Conservation (phyloP, 2,797 vertebrate species). For the Aeoliscus strigatus region DNA sequence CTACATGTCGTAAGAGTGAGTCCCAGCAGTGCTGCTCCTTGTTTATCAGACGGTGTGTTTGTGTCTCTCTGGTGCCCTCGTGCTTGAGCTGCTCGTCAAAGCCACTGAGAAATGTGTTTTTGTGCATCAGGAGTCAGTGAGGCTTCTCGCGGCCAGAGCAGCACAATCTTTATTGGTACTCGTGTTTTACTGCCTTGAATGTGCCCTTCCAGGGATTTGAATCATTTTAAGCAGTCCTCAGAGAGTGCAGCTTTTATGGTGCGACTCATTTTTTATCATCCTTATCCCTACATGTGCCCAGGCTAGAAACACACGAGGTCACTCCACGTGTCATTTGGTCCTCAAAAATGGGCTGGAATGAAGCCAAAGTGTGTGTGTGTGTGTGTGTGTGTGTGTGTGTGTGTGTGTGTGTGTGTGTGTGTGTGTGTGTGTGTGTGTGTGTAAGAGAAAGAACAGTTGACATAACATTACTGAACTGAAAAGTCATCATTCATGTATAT, state of each 20-base stretch:
- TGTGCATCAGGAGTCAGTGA: conserved; percentile 36
- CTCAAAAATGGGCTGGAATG: conserved; percentile 13
- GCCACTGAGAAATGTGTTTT: conserved; percentile 45
- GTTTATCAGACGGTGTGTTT: conserved; percentile 6
- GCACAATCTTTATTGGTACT: conserved; percentile 55
- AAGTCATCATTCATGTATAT: too few species aligned
- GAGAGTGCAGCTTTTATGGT: conserved; percentile 63
- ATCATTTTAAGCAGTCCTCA: conserved; percentile 60
- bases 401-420: too few species aligned
- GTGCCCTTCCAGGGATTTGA: conserved; percentile 60
- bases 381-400: too few species aligned
- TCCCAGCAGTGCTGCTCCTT: conserved; percentile 1
- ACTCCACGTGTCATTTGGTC: conserved; percentile 29
- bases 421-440: too few species aligned
- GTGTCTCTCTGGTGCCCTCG: conserved; percentile 22
- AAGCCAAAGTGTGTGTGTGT: too few species aligned
- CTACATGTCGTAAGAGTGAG: not conserved
- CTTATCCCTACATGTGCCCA: conserved; percentile 58
- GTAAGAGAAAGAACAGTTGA: too few species aligned
- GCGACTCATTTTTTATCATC: conserved; percentile 50
- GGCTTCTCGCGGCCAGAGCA: conserved; percentile 39
- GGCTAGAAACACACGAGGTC: conserved; percentile 22
- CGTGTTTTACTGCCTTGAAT: conserved; percentile 66
- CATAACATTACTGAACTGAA: too few species aligned
- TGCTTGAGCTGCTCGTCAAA: conserved; percentile 36